Base-by-base conservation (phyloP, 2,888 invertebrate species). In the Sipha maydis region DNA sequence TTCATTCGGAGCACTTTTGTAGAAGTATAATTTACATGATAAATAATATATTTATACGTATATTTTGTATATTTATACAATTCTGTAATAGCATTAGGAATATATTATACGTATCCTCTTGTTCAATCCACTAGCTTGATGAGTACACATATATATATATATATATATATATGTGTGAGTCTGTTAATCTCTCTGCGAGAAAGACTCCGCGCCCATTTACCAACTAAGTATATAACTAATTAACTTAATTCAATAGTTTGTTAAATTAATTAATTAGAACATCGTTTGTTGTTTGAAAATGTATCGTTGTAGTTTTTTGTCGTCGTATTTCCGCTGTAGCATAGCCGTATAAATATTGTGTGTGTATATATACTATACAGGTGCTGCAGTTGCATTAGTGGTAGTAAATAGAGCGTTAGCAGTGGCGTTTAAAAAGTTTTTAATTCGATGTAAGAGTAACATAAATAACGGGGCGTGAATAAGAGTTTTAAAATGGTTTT, bases 401-500 rank as follows among this genome's bases (percentile, higher is more conserved):
- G 61, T 61, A 61, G 61, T 61, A 25, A n/a, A 28, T 69, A 69
- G 69, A 11, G 69, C 38, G 38, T 5, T 34, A 8, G 25, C 67
- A 25, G 73, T 25, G 82, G 61, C 88, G 82, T 88, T 88, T 88
- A 82, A 88, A 88, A 88, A 88, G 88, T 88, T 88, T 85, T 88
- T 82, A 88, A 88, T 88, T 88, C 88, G 56, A 82, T 34, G 88
- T 88, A 88, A 88, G 88, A 88, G 88, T 71, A 61, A 73, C 78
- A 73, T 73, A 80, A 80, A 86, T 79, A 88, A 73, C 80, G 77
- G 21, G 38, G 75, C 34, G 75, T 34, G 79, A 86, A 85, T 80
- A 80, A 80, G 86, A 88, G 82, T 82, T 82, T 86, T 82, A 82
- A 82, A 88, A 88, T 34, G 88, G 79, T 88, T 88, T 88, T 88